Conservation (phyloP, 2,797 vertebrate species). For the Vireo griseus region DNA sequence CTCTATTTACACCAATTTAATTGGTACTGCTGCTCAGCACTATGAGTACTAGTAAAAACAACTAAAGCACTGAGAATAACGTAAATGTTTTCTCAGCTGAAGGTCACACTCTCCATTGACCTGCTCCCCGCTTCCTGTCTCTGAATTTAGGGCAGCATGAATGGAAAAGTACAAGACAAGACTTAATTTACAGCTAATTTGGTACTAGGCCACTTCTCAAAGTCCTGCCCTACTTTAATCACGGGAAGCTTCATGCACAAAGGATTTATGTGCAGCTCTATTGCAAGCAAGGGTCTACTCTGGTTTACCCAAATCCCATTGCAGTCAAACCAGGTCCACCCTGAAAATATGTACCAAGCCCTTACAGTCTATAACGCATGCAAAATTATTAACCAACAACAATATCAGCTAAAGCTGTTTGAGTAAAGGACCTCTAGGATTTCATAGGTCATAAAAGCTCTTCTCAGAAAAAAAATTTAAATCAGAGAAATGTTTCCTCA, state of each 20-base stretch:
- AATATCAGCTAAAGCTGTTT: background rate
- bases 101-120: background rate
- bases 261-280: background rate
- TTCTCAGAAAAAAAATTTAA: background rate
- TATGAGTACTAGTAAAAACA: slow-evolving; percentile 21
- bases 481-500: background rate
- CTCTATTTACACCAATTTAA: slow-evolving; percentile 46
- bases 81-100: background rate
- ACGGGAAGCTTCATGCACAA: background rate
- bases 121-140: background rate
- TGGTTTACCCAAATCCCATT: background rate
- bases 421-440: background rate
- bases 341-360: background rate
- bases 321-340: background rate
- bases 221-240: background rate
- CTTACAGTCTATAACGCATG: background rate
- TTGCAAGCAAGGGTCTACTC: background rate
- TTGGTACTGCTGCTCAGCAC: background rate
- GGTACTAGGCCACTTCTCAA: background rate
- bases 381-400: background rate
- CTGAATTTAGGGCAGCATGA: background rate
- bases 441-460: background rate
- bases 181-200: background rate
- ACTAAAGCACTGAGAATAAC: background rate
- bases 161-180: background rate